These are phyloP conservation scores for Chrysemys picta DNA, from an alignment of 2,113 vertebrate species.

Conservation along the genomic window DNA sequence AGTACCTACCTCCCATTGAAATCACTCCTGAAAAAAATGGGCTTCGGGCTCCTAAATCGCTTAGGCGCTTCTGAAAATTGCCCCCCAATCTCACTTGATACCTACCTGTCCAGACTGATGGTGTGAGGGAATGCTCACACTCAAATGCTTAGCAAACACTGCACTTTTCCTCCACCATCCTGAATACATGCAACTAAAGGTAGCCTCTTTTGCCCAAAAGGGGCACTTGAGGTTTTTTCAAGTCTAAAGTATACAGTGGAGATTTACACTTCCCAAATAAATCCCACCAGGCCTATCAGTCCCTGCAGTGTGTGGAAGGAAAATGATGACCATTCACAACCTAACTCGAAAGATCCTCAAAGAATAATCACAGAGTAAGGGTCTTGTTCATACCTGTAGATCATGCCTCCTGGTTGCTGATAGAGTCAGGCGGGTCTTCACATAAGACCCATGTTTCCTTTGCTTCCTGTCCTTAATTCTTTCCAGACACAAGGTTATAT, in stretches of 20 bases:
- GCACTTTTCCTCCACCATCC: slow-evolving; percentile 17
- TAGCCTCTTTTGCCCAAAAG: background rate
- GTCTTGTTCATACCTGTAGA: background rate
- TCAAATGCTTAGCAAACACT: slow-evolving; percentile 22
- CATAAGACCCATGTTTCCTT: background rate
- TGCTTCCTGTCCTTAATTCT: background rate
- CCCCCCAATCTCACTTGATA: background rate
- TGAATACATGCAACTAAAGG: background rate
- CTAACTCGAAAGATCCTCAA: background rate
- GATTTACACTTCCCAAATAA: background rate
- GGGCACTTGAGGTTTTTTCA: slow-evolving; percentile 12
- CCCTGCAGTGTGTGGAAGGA: background rate
- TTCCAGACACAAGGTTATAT: background rate
- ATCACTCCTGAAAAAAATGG: background rate
- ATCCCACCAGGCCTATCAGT: background rate
- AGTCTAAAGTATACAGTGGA: background rate
- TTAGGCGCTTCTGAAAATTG: background rate
- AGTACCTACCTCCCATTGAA: background rate
- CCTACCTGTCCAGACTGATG: background rate
- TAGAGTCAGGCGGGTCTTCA: background rate
- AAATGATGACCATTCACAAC: background rate
- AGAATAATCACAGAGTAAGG: background rate
- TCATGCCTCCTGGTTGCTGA: background rate
- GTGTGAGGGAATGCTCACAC: background rate
- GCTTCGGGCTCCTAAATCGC: fast-evolving